phyloP scores from a whole-genome alignment of 2,797 vertebrate genomes.

The Cetoscarus ocellatus region DNA sequence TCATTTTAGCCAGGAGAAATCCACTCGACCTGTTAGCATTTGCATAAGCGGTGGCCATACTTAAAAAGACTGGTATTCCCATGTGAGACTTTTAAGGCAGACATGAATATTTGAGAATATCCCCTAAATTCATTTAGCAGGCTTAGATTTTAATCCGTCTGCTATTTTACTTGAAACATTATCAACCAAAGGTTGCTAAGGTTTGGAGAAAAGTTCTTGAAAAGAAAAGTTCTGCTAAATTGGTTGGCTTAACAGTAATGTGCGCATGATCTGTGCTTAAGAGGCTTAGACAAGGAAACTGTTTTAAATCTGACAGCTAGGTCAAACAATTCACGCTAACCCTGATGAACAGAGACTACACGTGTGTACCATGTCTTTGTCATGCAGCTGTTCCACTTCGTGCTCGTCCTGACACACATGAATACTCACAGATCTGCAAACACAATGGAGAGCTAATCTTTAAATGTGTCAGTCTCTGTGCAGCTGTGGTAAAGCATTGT shows the following conservation, averaged over 20 bases:
- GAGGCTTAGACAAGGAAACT: not conserved
- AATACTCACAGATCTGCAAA: not conserved
- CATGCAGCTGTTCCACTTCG: slow-evolving; percentile 8
- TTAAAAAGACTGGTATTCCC: too few relatives aligned
- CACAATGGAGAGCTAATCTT: slow-evolving; percentile 21
- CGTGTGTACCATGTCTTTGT: not conserved
- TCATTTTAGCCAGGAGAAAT: too few relatives aligned
- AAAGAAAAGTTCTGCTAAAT: not conserved
- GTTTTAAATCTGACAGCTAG: not conserved
- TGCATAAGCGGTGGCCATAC: too few relatives aligned
- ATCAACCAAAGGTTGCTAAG: too few relatives aligned
- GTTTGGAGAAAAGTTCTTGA: not conserved
- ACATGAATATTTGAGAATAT: too few relatives aligned
- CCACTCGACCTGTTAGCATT: too few relatives aligned
- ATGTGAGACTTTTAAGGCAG: too few relatives aligned
- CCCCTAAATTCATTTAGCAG: too few relatives aligned
- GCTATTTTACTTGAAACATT: too few relatives aligned
- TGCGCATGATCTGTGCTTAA: not conserved
- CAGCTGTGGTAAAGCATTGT: not conserved
- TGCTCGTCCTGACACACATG: not conserved
- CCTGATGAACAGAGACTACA: not conserved
- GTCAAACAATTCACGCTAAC: not conserved
- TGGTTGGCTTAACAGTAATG: not conserved
- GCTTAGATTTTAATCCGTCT: too few relatives aligned
- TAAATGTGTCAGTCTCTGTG: not conserved